phyloP scores from a whole-genome alignment of 2,113 vertebrate species.

The Ameiurus melas region DNA sequence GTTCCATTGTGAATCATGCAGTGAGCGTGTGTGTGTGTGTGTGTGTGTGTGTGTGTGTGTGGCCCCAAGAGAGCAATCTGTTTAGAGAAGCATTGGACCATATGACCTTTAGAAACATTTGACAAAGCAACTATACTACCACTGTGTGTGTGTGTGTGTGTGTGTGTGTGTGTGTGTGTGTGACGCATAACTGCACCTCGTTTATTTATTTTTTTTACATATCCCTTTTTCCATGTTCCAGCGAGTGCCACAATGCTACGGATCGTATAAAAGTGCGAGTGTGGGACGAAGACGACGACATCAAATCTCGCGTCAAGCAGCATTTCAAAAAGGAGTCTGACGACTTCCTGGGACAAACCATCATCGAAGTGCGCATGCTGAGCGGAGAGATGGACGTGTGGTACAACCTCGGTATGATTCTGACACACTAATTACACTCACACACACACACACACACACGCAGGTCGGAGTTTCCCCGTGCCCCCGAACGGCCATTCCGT shows the following conservation, averaged over 20 bases:
- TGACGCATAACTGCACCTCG: background rate
- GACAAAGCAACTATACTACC: constrained; percentile 1
- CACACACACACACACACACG: background rate
- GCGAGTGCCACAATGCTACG: constrained; percentile 97
- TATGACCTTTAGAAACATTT: constrained; percentile 48
- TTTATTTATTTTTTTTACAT: constrained; percentile 31
- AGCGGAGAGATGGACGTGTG: constrained; percentile 99
- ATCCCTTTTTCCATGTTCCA: constrained; percentile 59
- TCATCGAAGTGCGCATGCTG: constrained; percentile 95
- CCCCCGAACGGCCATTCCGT: too few relatives aligned
- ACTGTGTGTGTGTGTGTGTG: constrained; percentile 26
- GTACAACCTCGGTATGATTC: constrained; percentile 91
- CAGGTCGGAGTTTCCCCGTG: too few relatives aligned
- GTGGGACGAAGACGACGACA: constrained; percentile 98
- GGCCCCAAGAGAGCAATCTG: constrained; percentile 19
- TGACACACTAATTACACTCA: background rate
- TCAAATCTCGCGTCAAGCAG: constrained; percentile 96
- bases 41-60: constrained; percentile 26
- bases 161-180: constrained; percentile 23
- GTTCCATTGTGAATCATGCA: background rate
- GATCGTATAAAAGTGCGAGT: constrained; percentile 97
- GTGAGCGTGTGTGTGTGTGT: constrained; percentile 16
- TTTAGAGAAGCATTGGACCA: constrained; percentile 46
- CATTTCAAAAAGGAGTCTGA: constrained; percentile 98
- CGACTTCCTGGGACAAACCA: constrained; percentile 95